Evolutionary conservation across 2,797 vertebrate genomes (phyloP).

Genomic region (Pelobates cultripes): DNA sequence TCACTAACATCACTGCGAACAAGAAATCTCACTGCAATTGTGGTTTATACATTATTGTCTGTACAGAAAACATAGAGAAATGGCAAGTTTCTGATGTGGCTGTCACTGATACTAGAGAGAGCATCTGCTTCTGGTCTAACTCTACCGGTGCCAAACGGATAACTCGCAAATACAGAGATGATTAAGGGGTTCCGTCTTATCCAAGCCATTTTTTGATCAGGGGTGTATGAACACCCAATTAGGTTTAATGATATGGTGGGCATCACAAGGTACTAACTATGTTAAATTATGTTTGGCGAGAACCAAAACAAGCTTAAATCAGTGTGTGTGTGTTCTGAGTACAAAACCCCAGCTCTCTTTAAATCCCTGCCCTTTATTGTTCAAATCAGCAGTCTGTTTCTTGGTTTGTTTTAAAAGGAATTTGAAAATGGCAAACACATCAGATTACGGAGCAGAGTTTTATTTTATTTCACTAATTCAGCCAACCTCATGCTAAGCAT

Average conservation of each 20-base stretch:
- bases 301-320: not conserved
- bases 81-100: slow-evolving; percentile 14
- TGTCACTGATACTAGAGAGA: not conserved
- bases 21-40: not conserved
- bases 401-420: not conserved
- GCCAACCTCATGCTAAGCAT: no score
- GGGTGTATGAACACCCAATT: not conserved
- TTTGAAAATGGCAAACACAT: no score
- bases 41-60: not conserved
- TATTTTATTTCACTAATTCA: no score
- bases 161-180: slow-evolving; percentile 8
- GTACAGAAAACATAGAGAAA: not conserved
- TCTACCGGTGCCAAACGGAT: slow-evolving; percentile 5
- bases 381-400: not conserved
- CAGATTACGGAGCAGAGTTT: no score
- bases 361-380: not conserved
- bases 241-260: slow-evolving; percentile 1
- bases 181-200: slow-evolving; percentile 8
- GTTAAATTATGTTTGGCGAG: not conserved
- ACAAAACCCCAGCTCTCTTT: not conserved
- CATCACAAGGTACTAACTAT: not conserved
- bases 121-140: slow-evolving; percentile 26
- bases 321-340: not conserved
- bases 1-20: not conserved
- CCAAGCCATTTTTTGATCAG: not conserved